Base-by-base conservation (phyloP, 2,888 invertebrate genomes). In the Ichneumoninae sp. region DNA sequence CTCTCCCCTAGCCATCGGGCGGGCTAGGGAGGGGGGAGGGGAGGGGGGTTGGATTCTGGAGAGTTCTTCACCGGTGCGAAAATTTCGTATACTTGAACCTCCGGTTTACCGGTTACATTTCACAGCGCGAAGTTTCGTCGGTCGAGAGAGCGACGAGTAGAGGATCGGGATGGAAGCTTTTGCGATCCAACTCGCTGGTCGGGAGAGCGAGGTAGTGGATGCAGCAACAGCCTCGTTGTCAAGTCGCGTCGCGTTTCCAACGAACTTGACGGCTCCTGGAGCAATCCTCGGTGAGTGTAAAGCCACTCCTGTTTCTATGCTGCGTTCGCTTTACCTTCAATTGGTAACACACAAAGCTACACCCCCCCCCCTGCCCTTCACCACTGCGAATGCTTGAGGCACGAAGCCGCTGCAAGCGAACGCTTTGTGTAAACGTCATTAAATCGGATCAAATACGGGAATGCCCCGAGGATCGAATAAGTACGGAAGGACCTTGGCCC, bases 381-480 rank as follows among this genome's bases (percentile, higher is more conserved):
- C 40, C 2, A 0, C 0, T 8, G 1, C 40, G 44, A 22, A 57
- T 57, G 57, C 57, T 57, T 33, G 65, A 26, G 50, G 54, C 54
- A 57, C 22, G 13, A 10, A 40, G 8, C 40, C 40, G 50, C 50
- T 71, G 74, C 70, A 6, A 75, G 66, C 74, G 69, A 66, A 22
- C 75, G 44, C 54, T 80, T 60, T 50, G 62, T 68, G 83, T 50
- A 76, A 83, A 76, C 71, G 71, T 83, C 71, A 83, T 83, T 76
- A 76, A 72, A 80, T 83, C 76, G 54, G 76, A 76, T 80, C 80
- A 80, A 83, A 76, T 72, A 68, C 26, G 40, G 44, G 13, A 26
- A 50, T 50, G 57, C 79, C n/a, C 16, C 36, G 6, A 57, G 44
- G 44, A 13, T 33, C 50, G 10, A 50, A 65, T 71, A 65, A 71